Base-by-base conservation (phyloP, 2,797 vertebrate species). In the Tauraco hartlaubi region DNA sequence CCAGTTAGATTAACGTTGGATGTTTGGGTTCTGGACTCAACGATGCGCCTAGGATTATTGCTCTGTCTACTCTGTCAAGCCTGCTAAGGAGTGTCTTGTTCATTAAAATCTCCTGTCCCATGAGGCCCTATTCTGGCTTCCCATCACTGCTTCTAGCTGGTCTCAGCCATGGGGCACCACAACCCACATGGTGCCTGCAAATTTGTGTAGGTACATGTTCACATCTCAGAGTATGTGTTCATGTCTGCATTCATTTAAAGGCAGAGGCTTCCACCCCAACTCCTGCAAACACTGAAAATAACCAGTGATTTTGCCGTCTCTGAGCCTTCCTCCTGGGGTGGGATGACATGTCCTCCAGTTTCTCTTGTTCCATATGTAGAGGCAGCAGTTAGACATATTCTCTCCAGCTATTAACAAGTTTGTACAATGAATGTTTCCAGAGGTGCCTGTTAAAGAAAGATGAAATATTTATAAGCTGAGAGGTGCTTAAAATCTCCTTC, bases 391-490 rank as follows among this genome's bases (percentile, higher is more conserved):
- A 80, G 69, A 80, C n/a, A 13, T 33, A 48, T 23, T 93, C 28
- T 49, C 25, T 61, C 23, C 64, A 72, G 76, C 48, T 77, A 86
- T 81, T 90, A 67, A 61, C 15, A n/a, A 28, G 55, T 56, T 66
- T 56, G 72, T 67, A 77, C 52, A 62, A n/a, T 13, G 37, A 62
- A 29, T 56, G 21, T 35, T 92, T 90, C 52, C 1, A 0, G 35
- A 76, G 81, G 26, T 5, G 14, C 39, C 61, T 87, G 61, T 23
- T 66, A 66, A 56, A 73, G 81, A 69, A 37, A 58, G 13, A 63
- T 81, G 13, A 88, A 85, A 85, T 68, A 88, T 92, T 93, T 78
- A 88, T 68, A 59, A 85, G 67, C 15, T 51, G 66, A 87, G 71
- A 93, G 41, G 39, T 37, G 39, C 54, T 85, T 82, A 37, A 91